Evolutionary conservation across 2,888 invertebrate species (phyloP).

Genomic region (Lithophane ornitopus): DNA sequence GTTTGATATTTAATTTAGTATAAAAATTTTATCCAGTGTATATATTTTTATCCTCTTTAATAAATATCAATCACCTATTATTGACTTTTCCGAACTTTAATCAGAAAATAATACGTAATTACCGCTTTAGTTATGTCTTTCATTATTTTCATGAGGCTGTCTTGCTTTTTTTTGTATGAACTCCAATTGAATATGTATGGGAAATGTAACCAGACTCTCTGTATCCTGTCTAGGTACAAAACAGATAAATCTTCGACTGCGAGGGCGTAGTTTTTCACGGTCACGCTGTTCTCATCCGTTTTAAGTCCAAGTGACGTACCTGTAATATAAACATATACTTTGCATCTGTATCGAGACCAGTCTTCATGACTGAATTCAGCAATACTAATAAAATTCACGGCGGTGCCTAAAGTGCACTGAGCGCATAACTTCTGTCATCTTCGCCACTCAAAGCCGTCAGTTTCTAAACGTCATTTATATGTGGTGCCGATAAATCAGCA

Average conservation of each 20-base stretch:
- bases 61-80: too few relatives aligned
- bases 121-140: slow-evolving; percentile 27
- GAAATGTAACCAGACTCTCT: slow-evolving; percentile 30
- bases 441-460: too few relatives aligned
- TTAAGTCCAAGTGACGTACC: slow-evolving; percentile 28
- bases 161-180: slow-evolving; percentile 21
- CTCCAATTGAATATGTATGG: slow-evolving; percentile 29
- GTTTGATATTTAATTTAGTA: too few relatives aligned
- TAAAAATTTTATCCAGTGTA: too few relatives aligned
- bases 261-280: slow-evolving; percentile 10
- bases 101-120: slow-evolving; percentile 8
- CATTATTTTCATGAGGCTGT: slow-evolving; percentile 8
- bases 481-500: neutral
- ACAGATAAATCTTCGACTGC: slow-evolving; percentile 17
- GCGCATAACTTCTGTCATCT: too few relatives aligned
- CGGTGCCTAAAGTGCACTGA: too few relatives aligned
- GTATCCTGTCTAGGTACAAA: neutral
- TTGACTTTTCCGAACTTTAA: neutral
- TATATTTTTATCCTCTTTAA: too few relatives aligned
- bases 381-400: neutral
- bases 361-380: neutral
- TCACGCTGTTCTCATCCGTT: neutral
- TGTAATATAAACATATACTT: neutral
- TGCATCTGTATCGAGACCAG: neutral
- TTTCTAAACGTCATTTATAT: too few relatives aligned